A percentile compares a stretch with the other conserved stretches of the same genome.
phyloP scores from a whole-genome alignment of 2,888 invertebrate species.

The Molanna angustata region DNA sequence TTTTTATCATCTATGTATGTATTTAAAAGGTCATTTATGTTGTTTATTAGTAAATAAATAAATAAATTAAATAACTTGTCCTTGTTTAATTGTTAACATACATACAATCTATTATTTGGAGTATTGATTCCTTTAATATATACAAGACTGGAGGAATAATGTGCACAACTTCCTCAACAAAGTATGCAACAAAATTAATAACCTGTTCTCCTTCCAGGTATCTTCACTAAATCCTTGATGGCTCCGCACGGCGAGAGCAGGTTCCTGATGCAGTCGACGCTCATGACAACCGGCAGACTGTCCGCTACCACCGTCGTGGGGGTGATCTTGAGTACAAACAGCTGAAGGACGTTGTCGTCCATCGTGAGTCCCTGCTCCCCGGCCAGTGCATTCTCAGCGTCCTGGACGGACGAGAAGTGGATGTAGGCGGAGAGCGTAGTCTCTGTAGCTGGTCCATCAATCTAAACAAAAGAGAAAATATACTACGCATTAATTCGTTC shows the following conservation, averaged over 20 bases:
- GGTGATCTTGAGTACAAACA: constrained; percentile 16
- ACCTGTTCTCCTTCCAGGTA: constrained; percentile 23
- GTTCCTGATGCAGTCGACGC: constrained; percentile 19
- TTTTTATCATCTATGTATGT: too few relatives aligned
- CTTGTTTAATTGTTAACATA: too few relatives aligned
- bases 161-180: background rate
- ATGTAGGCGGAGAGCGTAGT: constrained; percentile 20
- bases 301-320: constrained; percentile 17
- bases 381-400: constrained; percentile 18
- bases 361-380: constrained; percentile 16
- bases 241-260: constrained; percentile 18
- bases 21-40: too few relatives aligned
- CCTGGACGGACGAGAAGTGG: constrained; percentile 8
- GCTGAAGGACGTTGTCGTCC: constrained; percentile 12
- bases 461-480: too few relatives aligned
- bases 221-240: constrained; percentile 19
- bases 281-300: constrained; percentile 17
- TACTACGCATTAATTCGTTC: too few relatives aligned
- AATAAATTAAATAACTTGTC: too few relatives aligned
- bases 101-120: too few relatives aligned
- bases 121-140: too few relatives aligned
- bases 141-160: too few relatives aligned
- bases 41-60: too few relatives aligned
- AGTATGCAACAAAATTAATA: background rate
- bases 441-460: constrained; percentile 3